phyloP scores from a whole-genome alignment of 2,113 vertebrate genomes.

The Puma concolor region DNA sequence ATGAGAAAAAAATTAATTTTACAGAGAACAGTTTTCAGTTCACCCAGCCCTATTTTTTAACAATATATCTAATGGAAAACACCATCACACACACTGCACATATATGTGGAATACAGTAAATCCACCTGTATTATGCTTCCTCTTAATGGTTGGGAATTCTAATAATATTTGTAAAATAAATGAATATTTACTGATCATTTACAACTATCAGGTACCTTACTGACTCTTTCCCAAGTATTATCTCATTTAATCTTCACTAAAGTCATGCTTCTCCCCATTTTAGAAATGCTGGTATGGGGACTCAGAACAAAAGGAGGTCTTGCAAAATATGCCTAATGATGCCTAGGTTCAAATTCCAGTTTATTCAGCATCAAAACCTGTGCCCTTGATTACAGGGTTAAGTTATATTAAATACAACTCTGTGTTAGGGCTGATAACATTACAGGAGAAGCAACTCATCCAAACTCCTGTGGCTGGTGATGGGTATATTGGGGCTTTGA shows the following conservation, averaged over 20 bases:
- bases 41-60: not conserved
- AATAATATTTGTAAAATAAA: not conserved
- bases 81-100: not conserved
- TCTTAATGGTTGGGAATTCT: not conserved
- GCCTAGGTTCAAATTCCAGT: not conserved
- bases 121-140: not conserved
- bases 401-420: not conserved
- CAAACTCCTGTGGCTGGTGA: not conserved
- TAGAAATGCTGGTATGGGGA: not conserved
- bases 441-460: not conserved
- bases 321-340: not conserved
- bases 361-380: not conserved
- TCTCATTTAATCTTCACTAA: not conserved
- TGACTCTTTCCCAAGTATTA: not conserved
- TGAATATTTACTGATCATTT: not conserved
- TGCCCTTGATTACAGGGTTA: not conserved
- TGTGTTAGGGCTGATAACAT: not conserved
- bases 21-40: not conserved
- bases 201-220: not conserved
- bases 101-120: not conserved
- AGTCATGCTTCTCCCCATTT: not conserved
- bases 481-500: not conserved
- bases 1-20: not conserved
- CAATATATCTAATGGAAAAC: not conserved
- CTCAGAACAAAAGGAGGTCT: not conserved